Evolutionary conservation across 2,113 vertebrate species (phyloP), one percentile per base, ranked within the genome.

Genomic region (Gorsachius goisagi): DNA sequence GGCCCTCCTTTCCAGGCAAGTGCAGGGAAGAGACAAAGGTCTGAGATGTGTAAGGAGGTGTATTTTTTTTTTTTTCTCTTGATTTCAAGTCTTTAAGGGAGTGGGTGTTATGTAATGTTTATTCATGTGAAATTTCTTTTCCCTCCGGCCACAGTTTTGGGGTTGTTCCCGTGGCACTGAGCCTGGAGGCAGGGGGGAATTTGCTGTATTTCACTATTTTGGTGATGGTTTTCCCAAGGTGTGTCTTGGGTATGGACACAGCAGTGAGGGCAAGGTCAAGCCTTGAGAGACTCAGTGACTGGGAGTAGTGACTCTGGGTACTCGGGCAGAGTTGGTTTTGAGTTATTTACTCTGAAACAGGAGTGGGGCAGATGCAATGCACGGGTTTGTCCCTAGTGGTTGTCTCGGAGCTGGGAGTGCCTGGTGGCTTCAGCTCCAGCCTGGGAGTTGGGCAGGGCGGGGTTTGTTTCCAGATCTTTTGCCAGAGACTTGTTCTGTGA

Each of bases 1-100:
- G 69, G 41, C 73, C 30, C 55, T 93, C 64, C 83, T 95, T 93
- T 95, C 77, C 84, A 66, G 88, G 91, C 95, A 90, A 74, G 93
- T 30, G 3, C 89, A 75, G 93, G 88, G 58, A 6, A 0, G 78
- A 96, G 63, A 35, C 69, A 86, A 30, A 58, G 49, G 41, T 67
- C 30, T 37, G 37, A 94, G 85, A 53, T 50, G 15, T 69, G 13
- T 58, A 33, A 27, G 17, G n/a, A 89, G 18, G 15, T 68, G 15
- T 85, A 6, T n/a, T 47, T 11, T 47, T 39, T 68, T 67, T 50
- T 50, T 49, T 62, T 75, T 18, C 28, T 39, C 24, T 39, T 32
- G 72, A 52, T 86, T 85, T 97, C n/a, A 53, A 24, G 23, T 73
- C 83, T 91, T 90, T 35, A 55, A 49, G 83, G 37, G 68, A 97